Base-by-base conservation (phyloP, 1,140 invertebrate species). In the Meloidogyne hapla region DNA sequence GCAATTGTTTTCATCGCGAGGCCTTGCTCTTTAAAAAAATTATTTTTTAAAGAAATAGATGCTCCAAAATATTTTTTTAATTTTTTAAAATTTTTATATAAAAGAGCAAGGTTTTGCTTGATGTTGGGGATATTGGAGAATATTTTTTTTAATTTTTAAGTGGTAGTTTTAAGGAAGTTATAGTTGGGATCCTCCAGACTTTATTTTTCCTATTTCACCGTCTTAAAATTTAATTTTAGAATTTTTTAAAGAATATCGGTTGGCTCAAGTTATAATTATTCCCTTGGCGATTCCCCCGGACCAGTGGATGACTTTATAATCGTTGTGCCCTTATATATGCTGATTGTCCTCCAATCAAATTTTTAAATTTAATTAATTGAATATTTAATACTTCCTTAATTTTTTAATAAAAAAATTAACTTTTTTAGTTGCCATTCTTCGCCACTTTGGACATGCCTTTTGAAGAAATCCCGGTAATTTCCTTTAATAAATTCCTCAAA, bases 71-170 rank as follows among this genome's bases (percentile, higher is more conserved):
- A 28, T 15, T 25, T 42, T 42, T 48, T 65, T 21, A 42, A 73
- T 33, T 62, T 74, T 25, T 75, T 28, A n/a, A 21, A 38, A 63
- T 38, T 56, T 40, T n/a, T 3, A 25, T 48, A 23, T 25, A 74
- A 75, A 75, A 75, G 74, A 75, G 74, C 74, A 75, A 69, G 74
- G 71, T 75, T 67, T 75, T 61, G 74, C 28, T 25, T 61, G 23
- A 33, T 38, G 48, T 61, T 15, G 12, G 21, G 3, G 18, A 13
- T 70, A n/a, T 6, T 48, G 42, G 69, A 6, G 25, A 26, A 66
- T 45, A 21, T 23, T 21, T 23, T 69, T 1, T 12, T 40, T 69
- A 18, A 21, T 62, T 28, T 62, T 28, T 71, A 40, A 48, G 15
- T 13, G 68, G n/a, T n/a, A n/a, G n/a, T n/a, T n/a, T n/a, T n/a